Base-by-base conservation (phyloP, 2,888 invertebrate species). In the Xestobium rufovillosum region DNA sequence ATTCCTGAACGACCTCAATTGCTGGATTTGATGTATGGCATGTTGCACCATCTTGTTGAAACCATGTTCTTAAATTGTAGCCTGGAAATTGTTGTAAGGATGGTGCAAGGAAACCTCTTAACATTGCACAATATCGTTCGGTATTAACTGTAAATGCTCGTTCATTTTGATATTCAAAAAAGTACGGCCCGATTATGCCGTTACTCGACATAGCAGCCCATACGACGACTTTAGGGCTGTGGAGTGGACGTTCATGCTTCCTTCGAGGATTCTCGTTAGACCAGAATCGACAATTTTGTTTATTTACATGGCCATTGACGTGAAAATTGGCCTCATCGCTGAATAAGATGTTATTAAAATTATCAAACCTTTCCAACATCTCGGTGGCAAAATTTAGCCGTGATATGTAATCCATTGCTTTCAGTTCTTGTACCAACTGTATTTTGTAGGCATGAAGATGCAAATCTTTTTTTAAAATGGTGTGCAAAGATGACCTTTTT, bases 51-150 rank as follows among this genome's bases (percentile, higher is more conserved):
- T 19, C 23, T 19, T 19, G 23, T n/a, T 19, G 23, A 19, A 19
- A 19, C 23, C 23, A 19, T n/a, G 23, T 19, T 6, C n/a, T 19
- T n/a, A 6, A n/a, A 19, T 19, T 19, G n/a, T 19, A 19, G n/a
- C 23, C n/a, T 8, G 23, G 6, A 19, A 19, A 19, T 19, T 19
- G 6, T n/a, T 19, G 23, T n/a, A 19, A n/a, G 6, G 6, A n/a
- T 19, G n/a, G 23, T 19, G 23, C 6, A 6, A 19, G n/a, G n/a
- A 19, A 19, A 6, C n/a, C 23, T 39, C 41, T 31, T 34, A 50
- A 28, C 47, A 48, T 48, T 30, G 6, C 23, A 19, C 23, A 19
- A n/a, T n/a, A 6, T 19, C 23, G 23, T 8, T n/a, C n/a, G n/a
- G n/a, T n/a, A n/a, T n/a, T n/a, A n/a, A n/a, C n/a, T n/a, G n/a